Percentiles rank a stretch among this genome's conserved stretches.
phyloP scores from a whole-genome alignment of 2,888 invertebrate genomes.

The Trissolcus japonicus region DNA sequence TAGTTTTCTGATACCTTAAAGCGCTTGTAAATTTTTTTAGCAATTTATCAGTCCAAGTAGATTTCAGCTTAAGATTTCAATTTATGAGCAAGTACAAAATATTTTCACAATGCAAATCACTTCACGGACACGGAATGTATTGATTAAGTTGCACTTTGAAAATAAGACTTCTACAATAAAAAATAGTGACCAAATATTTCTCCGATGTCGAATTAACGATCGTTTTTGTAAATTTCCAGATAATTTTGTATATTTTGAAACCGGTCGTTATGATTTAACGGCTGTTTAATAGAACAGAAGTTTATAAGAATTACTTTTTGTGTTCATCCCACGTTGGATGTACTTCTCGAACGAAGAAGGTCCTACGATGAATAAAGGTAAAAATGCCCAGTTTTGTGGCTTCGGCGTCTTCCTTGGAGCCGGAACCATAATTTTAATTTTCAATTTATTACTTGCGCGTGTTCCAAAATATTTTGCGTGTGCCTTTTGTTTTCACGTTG shows the following conservation, averaged over 20 bases:
- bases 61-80: too few species aligned
- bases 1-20: not conserved
- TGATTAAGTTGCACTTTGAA: conserved; percentile 5
- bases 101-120: not conserved
- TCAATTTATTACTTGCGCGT: conserved; percentile 10
- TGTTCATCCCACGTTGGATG: conserved; percentile 64
- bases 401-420: conserved; percentile 37
- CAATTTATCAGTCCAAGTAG: too few species aligned
- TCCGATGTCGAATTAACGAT: not conserved
- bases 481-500: conserved; percentile 4
- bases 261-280: conserved; percentile 7
- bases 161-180: conserved; percentile 8
- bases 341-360: conserved; percentile 58
- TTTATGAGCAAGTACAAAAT: not conserved
- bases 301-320: conserved; percentile 32
- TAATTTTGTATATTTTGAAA: not conserved
- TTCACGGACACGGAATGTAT: conserved; percentile 15
- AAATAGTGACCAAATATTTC: not conserved
- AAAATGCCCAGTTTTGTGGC: conserved; percentile 62
- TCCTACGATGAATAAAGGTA: conserved; percentile 61
- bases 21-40: not conserved
- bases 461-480: not conserved
- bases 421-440: conserved; percentile 42
- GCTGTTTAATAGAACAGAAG: conserved; percentile 32
- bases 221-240: not conserved